Percentiles rank a stretch among this genome's conserved stretches.
phyloP scores from a whole-genome alignment of 2,113 vertebrate genomes.

The Halichoeres trimaculatus region DNA sequence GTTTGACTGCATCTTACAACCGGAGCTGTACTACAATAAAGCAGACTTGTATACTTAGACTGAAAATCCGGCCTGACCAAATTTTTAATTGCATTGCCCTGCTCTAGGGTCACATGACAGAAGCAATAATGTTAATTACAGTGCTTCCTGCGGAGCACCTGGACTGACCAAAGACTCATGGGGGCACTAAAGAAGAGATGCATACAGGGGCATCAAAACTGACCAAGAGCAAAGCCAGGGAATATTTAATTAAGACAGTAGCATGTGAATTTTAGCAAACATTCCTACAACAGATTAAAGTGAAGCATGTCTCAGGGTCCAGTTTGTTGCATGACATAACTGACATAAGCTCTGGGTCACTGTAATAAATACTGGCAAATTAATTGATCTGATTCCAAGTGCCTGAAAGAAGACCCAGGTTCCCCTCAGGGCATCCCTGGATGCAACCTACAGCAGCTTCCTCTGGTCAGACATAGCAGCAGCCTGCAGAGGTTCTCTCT shows the following conservation, averaged over 20 bases:
- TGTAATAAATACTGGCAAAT: constrained; percentile 34
- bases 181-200: background rate
- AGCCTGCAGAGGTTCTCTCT: too few relatives aligned
- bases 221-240: constrained; percentile 19
- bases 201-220: background rate
- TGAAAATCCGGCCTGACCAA: too few relatives aligned
- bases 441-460: too few relatives aligned
- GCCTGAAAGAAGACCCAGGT: constrained; percentile 30
- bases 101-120: constrained; percentile 20
- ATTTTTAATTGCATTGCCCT: too few relatives aligned
- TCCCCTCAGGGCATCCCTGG: too few relatives aligned
- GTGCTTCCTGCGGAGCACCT: background rate
- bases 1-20: too few relatives aligned
- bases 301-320: constrained; percentile 14
- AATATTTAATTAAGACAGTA: background rate
- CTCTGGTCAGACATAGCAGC: too few relatives aligned
- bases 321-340: constrained; percentile 40
- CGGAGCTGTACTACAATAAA: too few relatives aligned
- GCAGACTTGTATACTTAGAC: too few relatives aligned
- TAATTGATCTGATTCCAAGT: constrained; percentile 53
- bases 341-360: constrained; percentile 52
- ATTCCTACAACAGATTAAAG: background rate
- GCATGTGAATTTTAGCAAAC: constrained; percentile 2
- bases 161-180: background rate
- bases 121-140: constrained; percentile 14